phyloP scores from a whole-genome alignment of 2,888 invertebrate genomes.

The Brachypalpus laphriformis region DNA sequence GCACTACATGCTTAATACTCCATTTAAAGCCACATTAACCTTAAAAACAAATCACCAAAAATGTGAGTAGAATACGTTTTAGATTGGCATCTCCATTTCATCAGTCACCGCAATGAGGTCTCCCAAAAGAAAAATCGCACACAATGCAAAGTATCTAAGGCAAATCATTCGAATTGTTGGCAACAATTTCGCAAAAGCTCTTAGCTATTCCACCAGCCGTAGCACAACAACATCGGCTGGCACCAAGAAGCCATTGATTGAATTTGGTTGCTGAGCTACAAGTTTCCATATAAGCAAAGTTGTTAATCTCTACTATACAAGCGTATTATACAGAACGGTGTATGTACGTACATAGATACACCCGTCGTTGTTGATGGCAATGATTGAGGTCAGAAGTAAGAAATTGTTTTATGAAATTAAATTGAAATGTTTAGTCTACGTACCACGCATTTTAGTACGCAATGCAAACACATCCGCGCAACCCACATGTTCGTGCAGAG shows the following conservation, averaged over 20 bases:
- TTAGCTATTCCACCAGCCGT: no score
- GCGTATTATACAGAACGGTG: not conserved
- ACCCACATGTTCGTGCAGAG: conserved; percentile 40
- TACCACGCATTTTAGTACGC: conserved; percentile 37
- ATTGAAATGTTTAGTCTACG: conserved; percentile 33
- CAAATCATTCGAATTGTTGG: not conserved
- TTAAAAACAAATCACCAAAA: not conserved
- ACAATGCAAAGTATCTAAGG: conserved; percentile 12
- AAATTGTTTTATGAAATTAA: conserved; percentile 44
- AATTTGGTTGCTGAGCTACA: conserved; percentile 37
- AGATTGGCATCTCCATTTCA: conserved; percentile 42
- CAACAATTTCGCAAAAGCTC: conserved; percentile 21
- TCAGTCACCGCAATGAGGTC: conserved; percentile 8
- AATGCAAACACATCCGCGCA: conserved; percentile 4
- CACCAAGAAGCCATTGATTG: conserved; percentile 39
- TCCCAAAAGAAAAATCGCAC: not conserved
- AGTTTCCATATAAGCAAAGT: conserved; percentile 66
- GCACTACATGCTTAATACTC: not conserved
- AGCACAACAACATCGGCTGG: not conserved
- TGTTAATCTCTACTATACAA: conserved; percentile 34
- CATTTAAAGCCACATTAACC: not conserved
- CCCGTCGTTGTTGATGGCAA: not conserved
- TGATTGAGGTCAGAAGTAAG: conserved; percentile 56
- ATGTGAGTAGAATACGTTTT: conserved; percentile 39
- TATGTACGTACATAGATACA: not conserved